Conservation (phyloP, 2,113 vertebrate species). For the Xyliphius kryptos region DNA sequence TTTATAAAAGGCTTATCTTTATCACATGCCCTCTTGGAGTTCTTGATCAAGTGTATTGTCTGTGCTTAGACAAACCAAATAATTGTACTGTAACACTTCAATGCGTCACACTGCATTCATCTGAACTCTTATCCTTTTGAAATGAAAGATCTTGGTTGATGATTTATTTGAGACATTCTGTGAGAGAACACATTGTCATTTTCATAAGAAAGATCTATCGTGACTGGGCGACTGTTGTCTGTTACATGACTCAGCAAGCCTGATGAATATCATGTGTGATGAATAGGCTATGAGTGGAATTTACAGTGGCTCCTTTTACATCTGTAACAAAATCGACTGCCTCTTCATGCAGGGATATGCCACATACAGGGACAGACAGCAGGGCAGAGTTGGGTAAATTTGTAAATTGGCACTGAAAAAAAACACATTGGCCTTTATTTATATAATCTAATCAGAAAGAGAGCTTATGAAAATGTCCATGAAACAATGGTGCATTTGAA, state of each 20-base stretch:
- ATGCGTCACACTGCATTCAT: slow-evolving; percentile 16
- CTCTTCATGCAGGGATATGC: slow-evolving; percentile 4
- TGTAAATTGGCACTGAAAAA: too few relatives aligned
- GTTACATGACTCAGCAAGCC: slow-evolving; percentile 16
- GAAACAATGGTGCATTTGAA: too few relatives aligned
- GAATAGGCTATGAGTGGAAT: background rate
- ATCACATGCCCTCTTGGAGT: too few relatives aligned
- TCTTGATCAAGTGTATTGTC: too few relatives aligned
- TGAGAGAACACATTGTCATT: slow-evolving; percentile 9
- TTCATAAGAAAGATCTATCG: background rate
- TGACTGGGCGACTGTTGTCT: slow-evolving; percentile 22
- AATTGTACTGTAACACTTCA: too few relatives aligned
- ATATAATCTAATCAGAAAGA: too few relatives aligned
- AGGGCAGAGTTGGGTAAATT: too few relatives aligned
- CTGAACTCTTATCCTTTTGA: too few relatives aligned
- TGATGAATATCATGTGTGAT: slow-evolving; percentile 19
- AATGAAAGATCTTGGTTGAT: slow-evolving; percentile 12
- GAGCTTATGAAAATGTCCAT: too few relatives aligned
- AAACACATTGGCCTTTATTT: too few relatives aligned
- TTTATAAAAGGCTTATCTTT: too few relatives aligned
- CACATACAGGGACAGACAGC: background rate
- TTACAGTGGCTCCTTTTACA: slow-evolving; percentile 1
- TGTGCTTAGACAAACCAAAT: too few relatives aligned
- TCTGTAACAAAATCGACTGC: background rate
- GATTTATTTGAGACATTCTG: slow-evolving; percentile 10